These are phyloP conservation scores for Toxonevra muliebris DNA, from an alignment of 2,888 invertebrate genomes.

Conservation along the genomic window DNA sequence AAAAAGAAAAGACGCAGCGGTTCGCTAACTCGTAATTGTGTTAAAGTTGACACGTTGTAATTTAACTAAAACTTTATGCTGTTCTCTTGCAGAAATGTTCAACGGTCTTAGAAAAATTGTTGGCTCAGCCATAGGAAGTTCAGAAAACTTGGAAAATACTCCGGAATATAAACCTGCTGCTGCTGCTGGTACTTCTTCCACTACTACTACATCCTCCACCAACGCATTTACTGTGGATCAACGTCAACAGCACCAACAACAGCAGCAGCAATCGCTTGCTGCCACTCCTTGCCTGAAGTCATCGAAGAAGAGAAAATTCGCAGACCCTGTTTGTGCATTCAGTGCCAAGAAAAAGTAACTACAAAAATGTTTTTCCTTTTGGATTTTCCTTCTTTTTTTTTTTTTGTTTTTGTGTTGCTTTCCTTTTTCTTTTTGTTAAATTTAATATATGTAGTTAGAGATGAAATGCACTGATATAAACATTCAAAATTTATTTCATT, in stretches of 20 bases:
- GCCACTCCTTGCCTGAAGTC: conserved; percentile 71
- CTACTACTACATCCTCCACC: too few relatives aligned
- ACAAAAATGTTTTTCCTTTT: neutral
- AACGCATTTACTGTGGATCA: neutral
- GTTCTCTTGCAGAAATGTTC: conserved; percentile 72
- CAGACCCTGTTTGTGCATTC: conserved; percentile 68
- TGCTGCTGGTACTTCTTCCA: conserved; percentile 27
- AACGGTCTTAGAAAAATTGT: conserved; percentile 83
- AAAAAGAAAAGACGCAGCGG: conserved; percentile 87
- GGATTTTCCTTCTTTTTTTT: neutral
- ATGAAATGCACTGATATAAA: neutral
- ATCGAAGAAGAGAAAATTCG: conserved; percentile 73
- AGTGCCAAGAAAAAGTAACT: conserved; percentile 75
- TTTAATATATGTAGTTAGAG: neutral
- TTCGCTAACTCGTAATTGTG: conserved; percentile 78
- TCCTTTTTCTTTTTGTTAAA: neutral
- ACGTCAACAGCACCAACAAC: neutral
- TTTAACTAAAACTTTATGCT: conserved; percentile 39
- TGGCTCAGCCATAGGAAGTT: conserved; percentile 68
- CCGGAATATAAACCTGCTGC: conserved; percentile 62
- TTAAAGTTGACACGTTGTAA: conserved; percentile 36
- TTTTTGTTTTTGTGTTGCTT: neutral
- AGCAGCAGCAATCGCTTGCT: conserved; percentile 15
- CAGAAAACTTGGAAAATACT: conserved; percentile 66
- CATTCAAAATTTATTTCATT: conserved; percentile 49